Percentiles rank a stretch among this genome's conserved stretches.
These are phyloP conservation scores for Theristicus caerulescens DNA, from an alignment of 2,113 vertebrate species.

Conservation along the genomic window DNA sequence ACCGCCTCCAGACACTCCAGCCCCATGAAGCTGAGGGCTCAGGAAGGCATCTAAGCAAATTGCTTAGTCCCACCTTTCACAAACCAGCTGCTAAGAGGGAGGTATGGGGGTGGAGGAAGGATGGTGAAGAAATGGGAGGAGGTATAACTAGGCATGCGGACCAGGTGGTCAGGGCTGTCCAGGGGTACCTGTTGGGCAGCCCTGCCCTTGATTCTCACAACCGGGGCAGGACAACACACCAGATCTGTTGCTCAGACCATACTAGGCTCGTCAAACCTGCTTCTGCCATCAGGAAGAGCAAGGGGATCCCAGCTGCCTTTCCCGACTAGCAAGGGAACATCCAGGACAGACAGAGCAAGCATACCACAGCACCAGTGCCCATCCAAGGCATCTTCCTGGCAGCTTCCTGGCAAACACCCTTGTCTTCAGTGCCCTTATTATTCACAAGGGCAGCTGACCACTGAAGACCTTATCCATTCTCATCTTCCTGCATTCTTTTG, in stretches of 20 bases:
- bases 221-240: background rate
- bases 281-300: background rate
- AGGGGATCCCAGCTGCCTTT: background rate
- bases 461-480: background rate
- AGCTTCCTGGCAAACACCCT: background rate
- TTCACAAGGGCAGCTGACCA: background rate
- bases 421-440: background rate
- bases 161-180: background rate
- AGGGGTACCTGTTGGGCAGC: background rate
- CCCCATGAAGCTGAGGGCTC: background rate
- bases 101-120: background rate
- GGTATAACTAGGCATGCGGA: background rate
- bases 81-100: background rate
- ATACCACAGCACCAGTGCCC: background rate
- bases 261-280: background rate
- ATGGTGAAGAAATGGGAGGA: background rate
- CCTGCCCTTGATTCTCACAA: background rate
- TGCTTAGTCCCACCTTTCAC: background rate
- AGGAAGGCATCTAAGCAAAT: background rate
- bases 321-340: background rate
- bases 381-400: background rate
- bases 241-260: background rate
- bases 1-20: background rate
- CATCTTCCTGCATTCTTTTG: background rate
- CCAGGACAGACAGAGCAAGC: background rate